Conservation (phyloP, 2,888 invertebrate species). For the Emmelina monodactyla region DNA sequence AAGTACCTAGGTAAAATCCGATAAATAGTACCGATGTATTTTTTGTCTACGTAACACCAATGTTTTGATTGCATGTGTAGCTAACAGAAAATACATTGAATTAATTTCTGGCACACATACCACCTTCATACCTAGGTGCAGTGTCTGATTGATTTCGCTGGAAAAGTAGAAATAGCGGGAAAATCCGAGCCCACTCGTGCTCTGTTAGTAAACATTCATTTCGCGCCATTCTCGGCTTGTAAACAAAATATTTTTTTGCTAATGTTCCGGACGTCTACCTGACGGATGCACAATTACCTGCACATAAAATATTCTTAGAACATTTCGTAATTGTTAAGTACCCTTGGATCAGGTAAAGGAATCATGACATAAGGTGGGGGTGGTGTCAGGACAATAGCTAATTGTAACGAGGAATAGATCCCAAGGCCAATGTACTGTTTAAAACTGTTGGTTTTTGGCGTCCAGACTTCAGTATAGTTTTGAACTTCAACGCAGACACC, state of each 20-base stretch:
- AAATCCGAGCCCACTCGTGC: constrained; percentile 26
- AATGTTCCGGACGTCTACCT: constrained; percentile 33
- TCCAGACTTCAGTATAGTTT: constrained; percentile 59
- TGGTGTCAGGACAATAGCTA: constrained; percentile 30
- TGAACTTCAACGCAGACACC: constrained; percentile 44
- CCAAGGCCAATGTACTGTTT: constrained; percentile 55
- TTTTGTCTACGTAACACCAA: too few relatives aligned
- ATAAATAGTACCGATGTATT: too few relatives aligned
- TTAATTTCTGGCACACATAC: too few relatives aligned
- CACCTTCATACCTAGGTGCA: too few relatives aligned
- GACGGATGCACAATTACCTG: constrained; percentile 20
- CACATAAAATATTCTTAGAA: constrained; percentile 13
- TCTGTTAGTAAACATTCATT: constrained; percentile 52
- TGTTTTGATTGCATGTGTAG: too few relatives aligned
- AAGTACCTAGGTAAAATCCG: too few relatives aligned
- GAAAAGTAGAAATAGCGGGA: constrained; percentile 30
- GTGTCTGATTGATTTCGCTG: too few relatives aligned
- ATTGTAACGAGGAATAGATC: constrained; percentile 41
- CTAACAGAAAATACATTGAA: too few relatives aligned
- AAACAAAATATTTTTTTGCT: constrained; percentile 45
- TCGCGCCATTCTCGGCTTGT: constrained; percentile 52
- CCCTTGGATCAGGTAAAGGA: constrained; percentile 13
- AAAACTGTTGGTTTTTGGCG: constrained; percentile 44
- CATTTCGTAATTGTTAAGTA: constrained; percentile 27
- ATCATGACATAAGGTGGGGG: constrained; percentile 25